phyloP scores from a whole-genome alignment of 2,113 vertebrate genomes.

The Pleuronectes platessa region DNA sequence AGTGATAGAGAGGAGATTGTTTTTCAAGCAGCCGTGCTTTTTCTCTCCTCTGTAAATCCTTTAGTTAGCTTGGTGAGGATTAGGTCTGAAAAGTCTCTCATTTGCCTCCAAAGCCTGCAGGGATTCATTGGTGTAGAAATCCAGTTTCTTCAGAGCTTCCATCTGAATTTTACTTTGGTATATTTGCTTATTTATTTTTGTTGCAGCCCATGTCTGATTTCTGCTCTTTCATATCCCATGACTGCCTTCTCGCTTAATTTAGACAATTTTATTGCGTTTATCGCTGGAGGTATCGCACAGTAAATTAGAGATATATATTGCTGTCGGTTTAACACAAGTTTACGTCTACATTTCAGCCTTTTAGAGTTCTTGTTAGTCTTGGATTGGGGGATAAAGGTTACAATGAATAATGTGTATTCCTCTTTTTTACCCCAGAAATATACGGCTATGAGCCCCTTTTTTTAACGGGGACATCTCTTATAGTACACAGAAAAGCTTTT shows the following conservation, averaged over 20 bases:
- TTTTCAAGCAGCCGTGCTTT: constrained; percentile 49
- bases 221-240: constrained; percentile 9
- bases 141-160: constrained; percentile 32
- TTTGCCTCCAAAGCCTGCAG: constrained; percentile 61
- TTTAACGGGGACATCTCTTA: constrained; percentile 1
- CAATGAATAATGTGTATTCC: constrained; percentile 5
- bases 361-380: constrained; percentile 11
- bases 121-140: constrained; percentile 56
- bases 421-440: not conserved
- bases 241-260: constrained; percentile 29
- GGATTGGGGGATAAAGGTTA: not conserved
- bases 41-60: constrained; percentile 51
- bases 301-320: constrained; percentile 29
- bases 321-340: constrained; percentile 19
- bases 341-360: constrained; percentile 15
- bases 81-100: constrained; percentile 65
- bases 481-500: constrained; percentile 19
- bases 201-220: constrained; percentile 36
- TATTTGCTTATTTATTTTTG: constrained; percentile 14
- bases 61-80: constrained; percentile 67
- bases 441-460: not conserved
- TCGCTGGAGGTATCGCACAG: constrained; percentile 32
- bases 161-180: constrained; percentile 38
- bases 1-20: constrained; percentile 26
- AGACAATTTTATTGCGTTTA: not conserved